A percentile compares a stretch with the other conserved stretches of the same genome.
phyloP scores from a whole-genome alignment of 2,113 vertebrate species.

The Pipra filicauda region DNA sequence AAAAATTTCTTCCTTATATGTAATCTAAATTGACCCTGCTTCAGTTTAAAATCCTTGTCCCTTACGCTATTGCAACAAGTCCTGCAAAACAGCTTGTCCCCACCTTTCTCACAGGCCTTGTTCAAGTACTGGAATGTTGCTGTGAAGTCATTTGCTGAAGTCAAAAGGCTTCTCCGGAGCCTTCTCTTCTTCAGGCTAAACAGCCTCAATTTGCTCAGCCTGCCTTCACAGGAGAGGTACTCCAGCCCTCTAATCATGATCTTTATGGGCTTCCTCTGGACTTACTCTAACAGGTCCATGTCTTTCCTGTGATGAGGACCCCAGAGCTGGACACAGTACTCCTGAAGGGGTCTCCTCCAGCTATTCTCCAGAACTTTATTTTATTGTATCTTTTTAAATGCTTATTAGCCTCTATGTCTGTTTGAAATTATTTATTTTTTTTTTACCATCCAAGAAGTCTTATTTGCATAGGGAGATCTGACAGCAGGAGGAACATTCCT shows the following conservation, averaged over 20 bases:
- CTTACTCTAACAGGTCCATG: background rate
- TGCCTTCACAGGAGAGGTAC: background rate
- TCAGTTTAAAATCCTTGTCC: background rate
- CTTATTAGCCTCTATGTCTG: background rate
- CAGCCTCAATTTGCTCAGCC: background rate
- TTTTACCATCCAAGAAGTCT: background rate
- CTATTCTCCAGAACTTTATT: background rate
- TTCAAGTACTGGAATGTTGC: background rate
- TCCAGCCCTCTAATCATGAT: background rate
- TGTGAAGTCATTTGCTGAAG: background rate
- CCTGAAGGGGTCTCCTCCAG: background rate
- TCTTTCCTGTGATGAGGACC: background rate
- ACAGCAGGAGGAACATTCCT: background rate
- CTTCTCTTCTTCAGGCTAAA: background rate
- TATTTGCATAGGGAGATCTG: background rate
- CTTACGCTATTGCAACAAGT: fast-evolving
- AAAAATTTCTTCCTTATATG: background rate
- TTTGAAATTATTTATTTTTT: background rate
- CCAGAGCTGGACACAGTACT: background rate
- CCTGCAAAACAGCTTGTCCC: background rate
- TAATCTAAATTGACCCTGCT: background rate
- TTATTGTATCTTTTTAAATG: background rate
- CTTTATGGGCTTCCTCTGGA: background rate
- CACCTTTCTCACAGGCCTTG: background rate
- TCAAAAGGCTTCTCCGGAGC: background rate